Evolutionary conservation across 2,797 vertebrate species (phyloP).

Genomic region (Rhabdomys pumilio): DNA sequence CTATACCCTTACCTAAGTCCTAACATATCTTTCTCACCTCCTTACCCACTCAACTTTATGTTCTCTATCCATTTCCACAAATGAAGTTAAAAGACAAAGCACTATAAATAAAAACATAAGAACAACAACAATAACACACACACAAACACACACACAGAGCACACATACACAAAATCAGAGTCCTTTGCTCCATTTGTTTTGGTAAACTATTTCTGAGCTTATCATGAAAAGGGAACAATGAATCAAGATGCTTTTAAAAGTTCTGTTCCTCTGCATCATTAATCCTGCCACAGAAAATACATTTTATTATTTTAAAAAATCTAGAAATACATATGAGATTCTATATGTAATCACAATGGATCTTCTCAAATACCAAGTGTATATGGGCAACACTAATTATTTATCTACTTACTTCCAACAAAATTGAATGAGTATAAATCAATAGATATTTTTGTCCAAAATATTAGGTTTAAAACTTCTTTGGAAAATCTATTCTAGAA

Average conservation of each 20-base stretch:
- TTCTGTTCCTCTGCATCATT: constrained; percentile 15
- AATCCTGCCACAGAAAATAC: neutral
- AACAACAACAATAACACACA: neutral
- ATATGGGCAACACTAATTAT: neutral
- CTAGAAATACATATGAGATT: neutral
- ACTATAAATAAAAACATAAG: too few species aligned
- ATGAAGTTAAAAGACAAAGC: too few species aligned
- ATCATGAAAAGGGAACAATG: neutral
- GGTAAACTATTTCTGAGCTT: too few species aligned
- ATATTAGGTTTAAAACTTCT: neutral
- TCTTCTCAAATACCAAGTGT: neutral
- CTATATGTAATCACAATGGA: neutral
- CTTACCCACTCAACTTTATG: too few species aligned
- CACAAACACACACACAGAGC: too few species aligned
- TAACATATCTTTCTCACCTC: too few species aligned
- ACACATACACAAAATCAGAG: neutral
- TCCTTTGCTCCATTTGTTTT: neutral
- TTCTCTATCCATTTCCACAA: too few species aligned
- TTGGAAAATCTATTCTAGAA: neutral
- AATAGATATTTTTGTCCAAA: neutral
- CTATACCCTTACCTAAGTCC: neutral
- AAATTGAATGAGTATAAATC: constrained; percentile 2
- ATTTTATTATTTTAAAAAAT: constrained; percentile 32
- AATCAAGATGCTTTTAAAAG: neutral
- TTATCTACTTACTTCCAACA: neutral